These are phyloP conservation scores for Cylloceria caligata DNA, from an alignment of 2,888 invertebrate species.

Conservation along the genomic window DNA sequence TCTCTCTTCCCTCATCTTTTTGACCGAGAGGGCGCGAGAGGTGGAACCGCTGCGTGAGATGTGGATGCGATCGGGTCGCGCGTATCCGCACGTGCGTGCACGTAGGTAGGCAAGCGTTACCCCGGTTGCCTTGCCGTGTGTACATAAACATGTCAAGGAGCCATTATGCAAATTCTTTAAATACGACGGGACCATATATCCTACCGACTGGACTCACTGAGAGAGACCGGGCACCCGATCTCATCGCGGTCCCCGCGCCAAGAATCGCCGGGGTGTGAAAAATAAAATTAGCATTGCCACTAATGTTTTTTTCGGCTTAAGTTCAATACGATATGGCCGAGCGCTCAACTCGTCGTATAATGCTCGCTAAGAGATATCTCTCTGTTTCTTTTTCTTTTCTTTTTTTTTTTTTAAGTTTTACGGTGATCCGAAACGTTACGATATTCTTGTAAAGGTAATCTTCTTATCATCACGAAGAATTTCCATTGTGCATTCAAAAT, in stretches of 20 bases:
- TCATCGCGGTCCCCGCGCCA: constrained; percentile 10
- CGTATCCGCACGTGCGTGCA: constrained; percentile 70
- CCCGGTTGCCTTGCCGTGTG: constrained; percentile 70
- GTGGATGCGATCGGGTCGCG: constrained; percentile 52
- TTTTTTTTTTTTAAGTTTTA: constrained; percentile 31
- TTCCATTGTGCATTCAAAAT: constrained; percentile 42
- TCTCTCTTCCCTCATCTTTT: constrained; percentile 29
- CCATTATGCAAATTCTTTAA: constrained; percentile 84
- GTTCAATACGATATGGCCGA: constrained; percentile 55
- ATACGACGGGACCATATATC: constrained; percentile 82
- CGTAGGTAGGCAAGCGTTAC: constrained; percentile 70
- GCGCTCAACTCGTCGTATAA: constrained; percentile 53
- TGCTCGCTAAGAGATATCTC: constrained; percentile 33
- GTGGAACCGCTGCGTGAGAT: constrained; percentile 27
- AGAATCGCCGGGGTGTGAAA: constrained; percentile 77
- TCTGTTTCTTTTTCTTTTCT: constrained; percentile 23
- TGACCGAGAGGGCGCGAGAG: constrained; percentile 24
- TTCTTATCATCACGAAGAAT: constrained; percentile 43
- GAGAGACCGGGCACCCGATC: constrained; percentile 48
- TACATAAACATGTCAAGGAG: constrained; percentile 83
- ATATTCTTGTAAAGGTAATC: constrained; percentile 37
- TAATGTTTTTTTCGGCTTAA: constrained; percentile 71
- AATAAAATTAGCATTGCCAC: constrained; percentile 82
- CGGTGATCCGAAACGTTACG: constrained; percentile 47
- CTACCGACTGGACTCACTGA: constrained; percentile 54